Evolutionary conservation across 2,888 invertebrate genomes (phyloP), one percentile per base, ranked within the genome.

Genomic region (Elegia similella): DNA sequence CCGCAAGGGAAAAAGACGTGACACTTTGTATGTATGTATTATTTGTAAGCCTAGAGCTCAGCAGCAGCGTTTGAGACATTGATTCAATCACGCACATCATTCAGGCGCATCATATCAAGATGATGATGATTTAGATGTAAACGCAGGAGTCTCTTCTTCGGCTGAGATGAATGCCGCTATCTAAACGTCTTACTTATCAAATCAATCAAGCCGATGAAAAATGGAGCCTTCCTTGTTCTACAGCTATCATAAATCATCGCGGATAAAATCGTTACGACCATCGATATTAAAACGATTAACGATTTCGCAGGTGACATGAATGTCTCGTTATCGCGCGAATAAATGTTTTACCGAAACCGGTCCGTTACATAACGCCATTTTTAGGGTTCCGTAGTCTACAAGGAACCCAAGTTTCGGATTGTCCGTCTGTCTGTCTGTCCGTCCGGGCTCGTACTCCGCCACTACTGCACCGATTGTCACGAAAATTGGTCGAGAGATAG

Each of bases 211-310:
- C 15, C 10, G 16, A 44, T 44, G 43, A 42, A 42, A 42, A 23
- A 46, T 23, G 12, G 23, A 6, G n/a, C 29, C 46, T 46, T 46
- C 38, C 38, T 34, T 12, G 7, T 34, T 17, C 8, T 13, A 32
- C 10, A 48, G 7, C 2, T 30, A n/a, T 32, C 30, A 48, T 48
- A 48, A 48, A 48, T 48, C 48, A 48, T 30, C 15, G 48, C 48
- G 32, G 15, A 15, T 32, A 32, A 32, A 32, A 48, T 48, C 32
- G 7, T 32, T 32, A 32, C 12, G 13, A 32, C 32, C 48, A 48
- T 48, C 48, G 48, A 48, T 48, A 48, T 48, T 48, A 48, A 48
- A 48, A 29, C 29, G 32, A 13, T 48, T 48, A 48, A 32, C n/a
- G 48, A 32, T 30, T 13, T 15, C 48, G 23, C 12, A 46, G 17